A percentile compares a stretch with the other conserved stretches of the same genome.
Conservation (phyloP, 2,888 invertebrate genomes). For the Leptothorax acervorum region DNA sequence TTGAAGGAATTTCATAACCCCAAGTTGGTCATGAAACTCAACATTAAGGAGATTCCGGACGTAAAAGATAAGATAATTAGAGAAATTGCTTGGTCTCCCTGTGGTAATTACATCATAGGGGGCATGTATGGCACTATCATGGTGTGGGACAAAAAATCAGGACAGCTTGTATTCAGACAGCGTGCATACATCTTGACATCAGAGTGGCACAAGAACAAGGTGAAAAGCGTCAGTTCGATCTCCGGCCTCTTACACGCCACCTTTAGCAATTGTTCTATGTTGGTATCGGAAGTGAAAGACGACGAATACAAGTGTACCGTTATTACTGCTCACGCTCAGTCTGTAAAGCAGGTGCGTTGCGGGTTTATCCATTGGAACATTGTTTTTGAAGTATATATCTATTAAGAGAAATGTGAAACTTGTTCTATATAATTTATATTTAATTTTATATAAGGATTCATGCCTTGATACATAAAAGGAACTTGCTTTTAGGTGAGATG, state of each 20-base stretch:
- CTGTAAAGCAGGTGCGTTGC: conserved; percentile 94
- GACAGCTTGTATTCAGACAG: conserved; percentile 96
- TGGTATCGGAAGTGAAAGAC: conserved; percentile 98
- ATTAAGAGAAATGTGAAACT: neutral
- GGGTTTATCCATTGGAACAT: neutral
- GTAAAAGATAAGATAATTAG: too few relatives aligned
- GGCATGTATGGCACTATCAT: conserved; percentile 97
- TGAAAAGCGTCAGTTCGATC: conserved; percentile 96
- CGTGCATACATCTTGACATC: too few relatives aligned
- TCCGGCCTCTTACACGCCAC: conserved; percentile 96
- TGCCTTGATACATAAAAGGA: neutral
- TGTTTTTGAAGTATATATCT: neutral
- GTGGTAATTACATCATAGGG: conserved; percentile 98
- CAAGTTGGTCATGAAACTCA: conserved; percentile 93
- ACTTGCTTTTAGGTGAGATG: conserved; percentile 90
- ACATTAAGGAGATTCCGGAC: too few relatives aligned
- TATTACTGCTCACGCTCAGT: conserved; percentile 97
- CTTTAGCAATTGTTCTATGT: conserved; percentile 98
- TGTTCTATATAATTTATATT: neutral
- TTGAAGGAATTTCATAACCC: conserved; percentile 89
- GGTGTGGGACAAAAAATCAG: conserved; percentile 96
- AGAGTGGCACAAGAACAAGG: conserved; percentile 99
- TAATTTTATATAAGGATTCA: too few relatives aligned
- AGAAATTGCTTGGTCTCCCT: conserved; percentile 97
- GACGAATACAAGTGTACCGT: conserved; percentile 99